Conservation (phyloP, 2,113 vertebrate genomes). For the Empidonax traillii region DNA sequence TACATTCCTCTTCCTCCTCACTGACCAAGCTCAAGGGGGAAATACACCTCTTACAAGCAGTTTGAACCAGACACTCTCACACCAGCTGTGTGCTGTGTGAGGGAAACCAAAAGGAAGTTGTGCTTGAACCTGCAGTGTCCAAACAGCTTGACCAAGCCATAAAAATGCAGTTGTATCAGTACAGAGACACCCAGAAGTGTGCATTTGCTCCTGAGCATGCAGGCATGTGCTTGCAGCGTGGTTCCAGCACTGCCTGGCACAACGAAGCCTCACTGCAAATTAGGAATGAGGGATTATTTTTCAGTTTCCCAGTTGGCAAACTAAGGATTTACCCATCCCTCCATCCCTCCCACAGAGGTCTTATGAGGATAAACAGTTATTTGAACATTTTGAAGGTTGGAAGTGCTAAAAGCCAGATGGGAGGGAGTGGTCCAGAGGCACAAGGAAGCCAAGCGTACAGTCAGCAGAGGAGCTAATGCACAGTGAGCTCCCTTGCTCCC, state of each 20-base stretch:
- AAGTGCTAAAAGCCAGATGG: background rate
- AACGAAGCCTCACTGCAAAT: background rate
- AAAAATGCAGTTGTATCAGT: background rate
- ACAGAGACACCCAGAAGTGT: background rate
- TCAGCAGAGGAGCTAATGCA: background rate
- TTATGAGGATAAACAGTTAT: constrained; percentile 6
- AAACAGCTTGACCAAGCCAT: background rate
- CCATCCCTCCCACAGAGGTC: background rate
- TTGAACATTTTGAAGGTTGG: constrained; percentile 7
- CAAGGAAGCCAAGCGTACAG: background rate
- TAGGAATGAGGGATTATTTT: background rate
- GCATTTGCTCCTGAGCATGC: background rate
- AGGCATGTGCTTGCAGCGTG: background rate
- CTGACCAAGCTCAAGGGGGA: background rate
- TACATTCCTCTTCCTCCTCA: background rate
- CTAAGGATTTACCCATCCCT: background rate
- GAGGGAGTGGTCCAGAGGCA: constrained; percentile 5
- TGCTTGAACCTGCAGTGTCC: background rate
- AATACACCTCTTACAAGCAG: background rate
- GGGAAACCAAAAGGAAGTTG: background rate
- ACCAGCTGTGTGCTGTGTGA: background rate
- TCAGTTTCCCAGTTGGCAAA: background rate
- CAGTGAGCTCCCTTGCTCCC: background rate
- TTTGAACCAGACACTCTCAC: background rate
- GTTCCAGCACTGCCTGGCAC: background rate